Base-by-base conservation (phyloP, 37 sponge, comb jelly and placozoan genomes). In the Beroe forskalii region DNA sequence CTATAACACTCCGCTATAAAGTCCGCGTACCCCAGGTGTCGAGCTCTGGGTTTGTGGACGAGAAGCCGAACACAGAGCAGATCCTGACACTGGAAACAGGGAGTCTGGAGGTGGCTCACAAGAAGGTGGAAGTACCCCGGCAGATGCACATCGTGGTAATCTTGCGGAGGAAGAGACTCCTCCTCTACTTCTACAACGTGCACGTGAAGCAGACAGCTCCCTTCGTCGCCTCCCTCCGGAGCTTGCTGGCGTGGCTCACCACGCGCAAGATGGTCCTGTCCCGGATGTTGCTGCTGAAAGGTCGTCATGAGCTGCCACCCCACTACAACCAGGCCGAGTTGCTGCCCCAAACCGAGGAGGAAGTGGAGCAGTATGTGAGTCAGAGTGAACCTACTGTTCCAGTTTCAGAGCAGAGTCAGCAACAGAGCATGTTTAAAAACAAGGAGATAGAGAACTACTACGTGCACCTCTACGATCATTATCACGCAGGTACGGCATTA, bases 141-240 rank as follows among this genome's bases (percentile, higher is more conserved):
- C 86, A 80, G 27, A 80, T 80, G 44, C 86, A 80, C 86, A 80
- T 80, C 20, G 19, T 80, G 44, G 86, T 80, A 1, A 80, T 37
- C 4, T 31, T 80, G 42, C 12, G 35, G 40, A 23, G 86, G 48
- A 80, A 80, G 48, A 80, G n/a, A 37, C 35, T 80, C 14, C 14
- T n/a, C 55, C n/a, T 80, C 27, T 80, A 44, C 55, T 80, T 80
- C 55, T 80, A 80, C 86, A 80, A 80, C 55, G 86, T 80, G 14
- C 86, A 80, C 55, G 35, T 4, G 4, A 20, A 80, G 44, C 40
- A 33, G 8, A 80, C 4, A 24, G 44, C 22, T 2, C 86, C 44
- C 30, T 80, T 80, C 48, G 17, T 80, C 8, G 31, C 25, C 12
- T 44, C 44, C 8, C 40, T 80, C 48, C 28, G 35, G 40, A 22